Evolutionary conservation across 2,797 vertebrate species (phyloP).

Genomic region (Halcyon chelicuti): DNA sequence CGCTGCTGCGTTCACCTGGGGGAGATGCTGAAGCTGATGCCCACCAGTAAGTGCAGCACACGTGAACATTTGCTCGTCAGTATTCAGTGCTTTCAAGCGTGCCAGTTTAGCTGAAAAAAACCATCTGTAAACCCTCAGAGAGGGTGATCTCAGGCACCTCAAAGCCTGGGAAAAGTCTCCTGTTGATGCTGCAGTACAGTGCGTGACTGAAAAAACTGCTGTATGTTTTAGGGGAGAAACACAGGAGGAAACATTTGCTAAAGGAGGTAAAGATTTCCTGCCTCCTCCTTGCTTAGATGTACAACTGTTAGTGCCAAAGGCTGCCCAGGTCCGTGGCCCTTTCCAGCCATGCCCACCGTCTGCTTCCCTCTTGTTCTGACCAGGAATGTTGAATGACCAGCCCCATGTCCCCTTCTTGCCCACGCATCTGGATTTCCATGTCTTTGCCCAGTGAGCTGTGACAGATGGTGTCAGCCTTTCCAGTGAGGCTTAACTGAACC

Average conservation of each 20-base stretch:
- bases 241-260: neutral
- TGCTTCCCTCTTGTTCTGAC: neutral
- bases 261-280: neutral
- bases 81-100: neutral
- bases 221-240: neutral
- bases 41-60: neutral
- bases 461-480: slow-evolving; percentile 35
- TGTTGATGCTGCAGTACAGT: neutral
- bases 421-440: accelerated
- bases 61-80: accelerated
- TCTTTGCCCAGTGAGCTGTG: neutral
- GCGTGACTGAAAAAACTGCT: neutral
- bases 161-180: neutral
- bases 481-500: neutral
- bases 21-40: neutral
- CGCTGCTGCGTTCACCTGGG: neutral
- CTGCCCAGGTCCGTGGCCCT: neutral
- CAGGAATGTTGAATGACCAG: neutral
- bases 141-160: neutral
- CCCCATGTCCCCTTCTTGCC: neutral
- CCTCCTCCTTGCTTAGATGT: neutral
- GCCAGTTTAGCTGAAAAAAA: neutral
- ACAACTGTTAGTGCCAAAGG: neutral
- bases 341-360: neutral
- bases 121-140: neutral